Conservation (phyloP, 1,140 invertebrate genomes). For the Mactra quadrangularis region DNA sequence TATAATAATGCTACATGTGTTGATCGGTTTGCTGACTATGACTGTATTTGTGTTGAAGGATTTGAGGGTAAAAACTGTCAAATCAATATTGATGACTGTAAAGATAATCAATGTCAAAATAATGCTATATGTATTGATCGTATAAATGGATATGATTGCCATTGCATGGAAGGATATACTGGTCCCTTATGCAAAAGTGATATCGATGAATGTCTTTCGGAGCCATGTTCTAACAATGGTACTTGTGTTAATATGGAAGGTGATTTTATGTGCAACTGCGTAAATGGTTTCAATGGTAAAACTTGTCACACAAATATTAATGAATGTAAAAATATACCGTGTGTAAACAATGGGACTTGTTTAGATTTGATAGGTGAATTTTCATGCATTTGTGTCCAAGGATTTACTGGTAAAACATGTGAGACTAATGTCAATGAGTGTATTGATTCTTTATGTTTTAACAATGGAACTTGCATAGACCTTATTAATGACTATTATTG, state of each 20-base stretch:
- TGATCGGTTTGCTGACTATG: neutral
- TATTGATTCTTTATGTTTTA: conserved; percentile 56
- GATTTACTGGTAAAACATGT: conserved; percentile 52
- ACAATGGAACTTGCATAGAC: conserved; percentile 63
- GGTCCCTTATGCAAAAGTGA: conserved; percentile 6
- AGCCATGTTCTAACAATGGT: conserved; percentile 18
- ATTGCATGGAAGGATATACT: neutral
- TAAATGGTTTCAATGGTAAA: neutral
- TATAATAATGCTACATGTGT: neutral
- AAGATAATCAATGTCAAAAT: conserved; percentile 63
- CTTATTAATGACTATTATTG: conserved; percentile 13
- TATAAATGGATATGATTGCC: neutral
- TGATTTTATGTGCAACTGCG: conserved; percentile 6
- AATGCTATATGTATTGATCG: conserved; percentile 58
- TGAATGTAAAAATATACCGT: conserved; percentile 93
- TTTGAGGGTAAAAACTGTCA: neutral
- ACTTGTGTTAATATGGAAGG: conserved; percentile 18
- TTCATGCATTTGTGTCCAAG: conserved; percentile 37
- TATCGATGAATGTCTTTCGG: conserved; percentile 33
- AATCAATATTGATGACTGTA: conserved; percentile 59
- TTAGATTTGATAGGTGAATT: conserved; percentile 23
- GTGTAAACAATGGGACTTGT: conserved; percentile 90
- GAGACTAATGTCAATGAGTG: conserved; percentile 67
- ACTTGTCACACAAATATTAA: conserved; percentile 89
- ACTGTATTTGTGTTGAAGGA: neutral